Base-by-base conservation (phyloP, 2,113 vertebrate species). In the Pseudonaja textilis region DNA sequence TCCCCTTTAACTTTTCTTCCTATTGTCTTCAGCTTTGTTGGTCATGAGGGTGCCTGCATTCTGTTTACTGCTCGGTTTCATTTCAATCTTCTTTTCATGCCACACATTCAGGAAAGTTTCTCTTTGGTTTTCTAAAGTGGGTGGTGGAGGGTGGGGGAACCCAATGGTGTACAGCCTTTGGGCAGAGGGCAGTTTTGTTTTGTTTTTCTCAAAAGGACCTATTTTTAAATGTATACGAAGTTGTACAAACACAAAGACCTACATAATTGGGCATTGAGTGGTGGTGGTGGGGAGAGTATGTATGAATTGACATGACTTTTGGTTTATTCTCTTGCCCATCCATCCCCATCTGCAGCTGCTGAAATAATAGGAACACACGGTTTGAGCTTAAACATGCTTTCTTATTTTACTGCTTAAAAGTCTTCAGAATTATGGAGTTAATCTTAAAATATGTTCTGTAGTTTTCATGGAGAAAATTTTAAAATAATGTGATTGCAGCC, bases 141-240 rank as follows among this genome's bases (percentile, higher is more conserved):
- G 29, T 42, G 34, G 64, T 10, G 29, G 59, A 61, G 1, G 59
- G 29, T 69, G 85, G 11, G 34, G 42, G 50, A 23, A 10, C n/a
- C 57, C 20, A 54, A 85, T 23, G 55, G 29, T 45, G 29, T 74
- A 55, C 29, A 90, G 22, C 8, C 89, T 87, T 87, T 90, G 45
- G 45, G 42, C 8, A 34, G 25, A 90, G 45, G 42, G 42, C 12
- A 25, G 89, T 90, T 54, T 86, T 86, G 52, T 88, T 16, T 56
- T 50, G 12, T 57, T 87, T 69, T 26, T 34, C 29, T 39, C 2
- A 29, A 64, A 50, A 90, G 23, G 54, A 34, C 45, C 91, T 90
- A 90, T 74, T 93, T 93, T 93, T 93, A 64, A 87, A 90, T 57
- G 81, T 93, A 89, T 87, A 87, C 81, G 34, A 93, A 64, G 47